Conservation (phyloP, 2,797 vertebrate genomes). For the Botia kubotai region DNA sequence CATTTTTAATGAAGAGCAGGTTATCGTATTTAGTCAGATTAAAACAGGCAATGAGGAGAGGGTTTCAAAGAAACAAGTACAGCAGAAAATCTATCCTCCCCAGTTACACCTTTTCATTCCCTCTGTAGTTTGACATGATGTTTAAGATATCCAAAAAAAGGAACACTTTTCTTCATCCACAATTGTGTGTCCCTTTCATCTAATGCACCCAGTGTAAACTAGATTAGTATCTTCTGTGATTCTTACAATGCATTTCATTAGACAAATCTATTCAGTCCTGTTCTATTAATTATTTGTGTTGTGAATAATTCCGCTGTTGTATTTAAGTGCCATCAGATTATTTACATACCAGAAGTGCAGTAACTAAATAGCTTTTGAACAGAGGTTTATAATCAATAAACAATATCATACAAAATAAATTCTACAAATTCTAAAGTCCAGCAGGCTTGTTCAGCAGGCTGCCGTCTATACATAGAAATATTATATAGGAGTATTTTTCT, state of each 20-base stretch:
- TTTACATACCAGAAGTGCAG: too few species aligned
- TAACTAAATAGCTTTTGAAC: too few species aligned
- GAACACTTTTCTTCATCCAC: neutral
- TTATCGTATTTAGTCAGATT: constrained; percentile 74
- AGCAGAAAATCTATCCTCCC: constrained; percentile 66
- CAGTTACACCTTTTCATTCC: constrained; percentile 23
- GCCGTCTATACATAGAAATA: too few species aligned
- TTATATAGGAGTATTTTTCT: too few species aligned
- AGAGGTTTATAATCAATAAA: too few species aligned
- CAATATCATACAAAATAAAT: too few species aligned
- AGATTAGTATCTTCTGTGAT: too few species aligned
- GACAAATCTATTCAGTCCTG: neutral
- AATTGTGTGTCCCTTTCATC: neutral
- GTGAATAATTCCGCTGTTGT: neutral
- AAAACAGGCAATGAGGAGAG: constrained; percentile 66
- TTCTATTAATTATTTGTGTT: neutral
- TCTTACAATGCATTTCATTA: constrained; percentile 49
- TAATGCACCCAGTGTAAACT: neutral
- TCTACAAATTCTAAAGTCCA: too few species aligned
- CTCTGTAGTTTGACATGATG: constrained; percentile 3
- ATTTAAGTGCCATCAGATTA: too few species aligned
- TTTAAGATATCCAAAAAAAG: constrained; percentile 19
- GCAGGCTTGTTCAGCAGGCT: too few species aligned
- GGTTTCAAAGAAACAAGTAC: constrained; percentile 65
- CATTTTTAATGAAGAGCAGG: constrained; percentile 74